Conservation (phyloP, 2,888 invertebrate genomes). For the Cyaniris semiargus region DNA sequence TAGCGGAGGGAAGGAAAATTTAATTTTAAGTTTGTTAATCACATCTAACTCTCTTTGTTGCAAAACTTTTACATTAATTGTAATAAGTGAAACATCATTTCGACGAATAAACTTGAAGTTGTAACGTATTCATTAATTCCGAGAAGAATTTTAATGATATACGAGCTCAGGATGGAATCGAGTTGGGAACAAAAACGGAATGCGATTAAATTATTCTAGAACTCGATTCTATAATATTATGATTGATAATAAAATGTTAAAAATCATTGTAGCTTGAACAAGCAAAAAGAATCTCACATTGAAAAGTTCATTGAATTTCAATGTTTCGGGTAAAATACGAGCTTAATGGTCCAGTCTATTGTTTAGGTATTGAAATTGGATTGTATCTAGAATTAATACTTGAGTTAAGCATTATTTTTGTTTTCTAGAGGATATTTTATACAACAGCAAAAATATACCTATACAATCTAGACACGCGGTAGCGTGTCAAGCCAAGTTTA, state of each 20-base stretch:
- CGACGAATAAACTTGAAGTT: conserved; percentile 10
- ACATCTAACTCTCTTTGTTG: conserved; percentile 37
- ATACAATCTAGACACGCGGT: no score
- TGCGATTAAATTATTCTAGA: not conserved
- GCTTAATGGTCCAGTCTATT: not conserved
- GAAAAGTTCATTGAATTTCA: conserved; percentile 1
- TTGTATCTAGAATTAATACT: not conserved
- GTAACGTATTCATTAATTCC: conserved; percentile 1
- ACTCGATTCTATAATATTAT: not conserved
- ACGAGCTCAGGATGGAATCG: not conserved
- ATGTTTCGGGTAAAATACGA: not conserved
- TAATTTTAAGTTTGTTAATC: conserved; percentile 46
- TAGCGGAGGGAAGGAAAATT: conserved; percentile 52
- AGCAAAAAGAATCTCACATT: not conserved
- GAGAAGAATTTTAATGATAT: not conserved
- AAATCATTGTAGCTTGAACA: not conserved
- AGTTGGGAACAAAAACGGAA: conserved; percentile 9
- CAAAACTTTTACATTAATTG: conserved; percentile 36
- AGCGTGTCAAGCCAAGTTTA: no score
- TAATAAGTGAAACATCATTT: conserved; percentile 29
- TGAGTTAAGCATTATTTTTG: no score
- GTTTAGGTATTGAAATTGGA: not conserved
- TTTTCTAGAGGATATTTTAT: no score
- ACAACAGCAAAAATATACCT: no score
- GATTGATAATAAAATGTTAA: conserved; percentile 18